Conservation (phyloP, 2,888 invertebrate species). For the Entomobrya proxima region DNA sequence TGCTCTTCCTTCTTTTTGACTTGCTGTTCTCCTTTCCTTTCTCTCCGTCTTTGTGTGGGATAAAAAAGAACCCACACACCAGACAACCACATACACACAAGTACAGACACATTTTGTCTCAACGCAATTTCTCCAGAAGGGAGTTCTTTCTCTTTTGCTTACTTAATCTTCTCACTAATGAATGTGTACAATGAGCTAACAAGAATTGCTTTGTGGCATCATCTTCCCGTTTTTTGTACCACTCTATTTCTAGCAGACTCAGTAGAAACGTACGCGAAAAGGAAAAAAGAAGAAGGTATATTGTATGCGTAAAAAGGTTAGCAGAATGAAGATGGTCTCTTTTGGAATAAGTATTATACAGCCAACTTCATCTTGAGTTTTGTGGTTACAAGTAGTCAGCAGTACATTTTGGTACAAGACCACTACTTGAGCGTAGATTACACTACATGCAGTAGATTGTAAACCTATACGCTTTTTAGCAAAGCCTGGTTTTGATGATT, state of each 20-base stretch:
- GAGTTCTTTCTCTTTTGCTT: constrained; percentile 57
- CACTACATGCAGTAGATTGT: background rate
- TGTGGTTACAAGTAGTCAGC: constrained; percentile 8
- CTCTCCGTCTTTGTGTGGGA: background rate
- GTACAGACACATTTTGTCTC: constrained; percentile 19
- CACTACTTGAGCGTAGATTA: background rate
- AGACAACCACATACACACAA: background rate
- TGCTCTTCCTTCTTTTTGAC: constrained; percentile 35
- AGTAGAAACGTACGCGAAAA: background rate
- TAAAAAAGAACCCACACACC: background rate
- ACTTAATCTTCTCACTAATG: constrained; percentile 73
- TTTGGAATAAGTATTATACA: background rate
- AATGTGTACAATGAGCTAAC: constrained; percentile 71
- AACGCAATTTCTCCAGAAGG: constrained; percentile 22
- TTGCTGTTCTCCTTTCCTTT: background rate
- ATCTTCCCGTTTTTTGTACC: constrained; percentile 13
- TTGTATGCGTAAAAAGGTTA: background rate
- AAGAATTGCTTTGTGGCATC: constrained; percentile 58
- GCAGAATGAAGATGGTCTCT: no score
- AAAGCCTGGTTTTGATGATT: constrained; percentile 44
- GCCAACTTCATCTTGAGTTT: constrained; percentile 35
- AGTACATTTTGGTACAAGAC: background rate
- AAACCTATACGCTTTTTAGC: constrained; percentile 15
- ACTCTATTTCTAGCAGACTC: constrained; percentile 38
- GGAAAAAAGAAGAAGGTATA: background rate